These are phyloP conservation scores for Epinotia nisella DNA, from an alignment of 2,888 invertebrate genomes.

Conservation along the genomic window DNA sequence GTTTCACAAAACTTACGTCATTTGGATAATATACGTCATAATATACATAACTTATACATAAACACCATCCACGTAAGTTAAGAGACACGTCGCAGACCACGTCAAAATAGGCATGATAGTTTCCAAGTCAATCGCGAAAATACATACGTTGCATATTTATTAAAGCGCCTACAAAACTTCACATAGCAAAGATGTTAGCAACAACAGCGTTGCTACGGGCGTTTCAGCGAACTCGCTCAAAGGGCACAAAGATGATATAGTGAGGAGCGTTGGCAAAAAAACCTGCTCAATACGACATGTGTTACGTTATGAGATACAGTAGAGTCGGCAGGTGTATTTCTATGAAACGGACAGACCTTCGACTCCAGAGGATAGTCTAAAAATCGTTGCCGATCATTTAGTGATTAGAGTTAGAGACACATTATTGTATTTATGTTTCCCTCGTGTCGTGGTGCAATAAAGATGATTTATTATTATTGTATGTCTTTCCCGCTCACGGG, in stretches of 20 bases:
- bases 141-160: not conserved
- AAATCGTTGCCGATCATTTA: too few relatives aligned
- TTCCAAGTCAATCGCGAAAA: not conserved
- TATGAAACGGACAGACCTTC: too few relatives aligned
- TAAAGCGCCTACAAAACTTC: constrained; percentile 2
- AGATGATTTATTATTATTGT: too few relatives aligned
- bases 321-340: constrained; percentile 2
- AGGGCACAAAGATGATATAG: constrained; percentile 12
- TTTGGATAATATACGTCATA: too few relatives aligned
- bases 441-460: too few relatives aligned
- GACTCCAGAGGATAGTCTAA: too few relatives aligned
- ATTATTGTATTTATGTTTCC: too few relatives aligned
- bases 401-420: too few relatives aligned
- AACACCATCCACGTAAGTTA: too few relatives aligned
- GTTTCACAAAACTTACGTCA: too few relatives aligned
- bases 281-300: constrained; percentile 5
- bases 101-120: not conserved
- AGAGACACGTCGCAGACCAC: not conserved
- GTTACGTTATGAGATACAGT: not conserved
- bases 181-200: constrained; percentile 6
- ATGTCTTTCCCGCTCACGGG: too few relatives aligned
- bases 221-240: not conserved
- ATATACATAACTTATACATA: too few relatives aligned
- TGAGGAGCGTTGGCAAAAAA: constrained; percentile 20
- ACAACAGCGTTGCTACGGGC: not conserved